Base-by-base conservation (phyloP, 2,888 invertebrate species). In the Cephus pygmeus region DNA sequence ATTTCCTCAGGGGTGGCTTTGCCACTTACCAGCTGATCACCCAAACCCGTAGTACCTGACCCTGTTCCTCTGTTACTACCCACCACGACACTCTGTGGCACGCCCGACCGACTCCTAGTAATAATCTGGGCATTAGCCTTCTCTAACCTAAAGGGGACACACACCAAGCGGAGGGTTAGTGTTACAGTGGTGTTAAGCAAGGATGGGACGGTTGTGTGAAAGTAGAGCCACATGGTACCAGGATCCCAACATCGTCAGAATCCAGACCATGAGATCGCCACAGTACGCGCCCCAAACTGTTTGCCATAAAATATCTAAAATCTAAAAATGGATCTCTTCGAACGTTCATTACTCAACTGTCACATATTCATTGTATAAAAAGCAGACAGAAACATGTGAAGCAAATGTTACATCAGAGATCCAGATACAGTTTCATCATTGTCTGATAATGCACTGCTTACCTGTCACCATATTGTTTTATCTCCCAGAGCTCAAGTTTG, bases 401-500 rank as follows among this genome's bases (percentile, higher is more conserved):
- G 15, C 31, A 33, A 31, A 71, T 11, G 3, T 71, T 9, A 71
- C 30, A n/a, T n/a, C 71, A 11, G 30, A 15, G 30, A 71, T 31
- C 30, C 12, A 71, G 0, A 71, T 12, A 69, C 68, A 75, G 68
- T 79, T 74, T 69, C 75, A 75, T 76, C 71, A 71, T 23, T 76
- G 71, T 74, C 35, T 71, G 15, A 69, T 56, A 75, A 75, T 68
- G 75, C 75, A 40, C 4, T 76, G 93, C 92, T 84, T 94, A 95
- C 94, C 94, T 95, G 91, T 98, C 98, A 34, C 97, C 97, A 90
- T 97, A 98, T 87, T 96, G 96, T 87, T 97, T 97, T 80, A 99
- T 98, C 92, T 99, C 98, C 98, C 98, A 99, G 69, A 99, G 92
- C 89, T 99, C 98, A 73, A 99, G 92, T 90, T 97, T 97, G 84